These are phyloP conservation scores for Watsonalla binaria DNA, from an alignment of 2,888 invertebrate species.

Conservation along the genomic window DNA sequence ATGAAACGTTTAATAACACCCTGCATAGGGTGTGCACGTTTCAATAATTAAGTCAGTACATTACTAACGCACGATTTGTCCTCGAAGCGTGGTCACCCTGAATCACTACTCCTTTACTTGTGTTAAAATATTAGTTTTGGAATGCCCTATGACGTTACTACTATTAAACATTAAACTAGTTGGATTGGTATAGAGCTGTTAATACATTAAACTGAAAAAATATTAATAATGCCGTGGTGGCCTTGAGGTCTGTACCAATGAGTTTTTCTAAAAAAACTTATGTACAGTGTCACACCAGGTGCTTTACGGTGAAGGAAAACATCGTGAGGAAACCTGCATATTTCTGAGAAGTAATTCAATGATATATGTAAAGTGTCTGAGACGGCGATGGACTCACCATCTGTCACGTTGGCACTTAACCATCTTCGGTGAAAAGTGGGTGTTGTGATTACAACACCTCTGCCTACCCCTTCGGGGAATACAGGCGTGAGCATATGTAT, in stretches of 20 bases:
- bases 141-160: constrained; percentile 33
- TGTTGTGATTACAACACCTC: too few relatives aligned
- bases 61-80: constrained; percentile 66
- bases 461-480: too few relatives aligned
- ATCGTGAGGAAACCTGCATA: too few relatives aligned
- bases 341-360: too few relatives aligned
- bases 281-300: too few relatives aligned
- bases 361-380: too few relatives aligned
- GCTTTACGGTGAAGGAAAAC: too few relatives aligned
- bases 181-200: constrained; percentile 20
- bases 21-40: constrained; percentile 1
- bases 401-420: too few relatives aligned
- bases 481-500: too few relatives aligned
- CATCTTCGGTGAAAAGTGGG: too few relatives aligned
- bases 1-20: neutral
- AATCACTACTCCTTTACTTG: constrained; percentile 46
- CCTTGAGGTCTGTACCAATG: neutral
- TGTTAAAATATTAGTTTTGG: constrained; percentile 60
- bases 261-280: neutral
- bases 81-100: constrained; percentile 38
- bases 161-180: constrained; percentile 25
- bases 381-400: too few relatives aligned
- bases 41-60: constrained; percentile 21
- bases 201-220: neutral
- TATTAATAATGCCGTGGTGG: too few relatives aligned